A percentile compares a stretch with the other conserved stretches of the same genome.
These are phyloP conservation scores for Perca flavescens DNA, from an alignment of 2,113 vertebrate species.

Conservation along the genomic window DNA sequence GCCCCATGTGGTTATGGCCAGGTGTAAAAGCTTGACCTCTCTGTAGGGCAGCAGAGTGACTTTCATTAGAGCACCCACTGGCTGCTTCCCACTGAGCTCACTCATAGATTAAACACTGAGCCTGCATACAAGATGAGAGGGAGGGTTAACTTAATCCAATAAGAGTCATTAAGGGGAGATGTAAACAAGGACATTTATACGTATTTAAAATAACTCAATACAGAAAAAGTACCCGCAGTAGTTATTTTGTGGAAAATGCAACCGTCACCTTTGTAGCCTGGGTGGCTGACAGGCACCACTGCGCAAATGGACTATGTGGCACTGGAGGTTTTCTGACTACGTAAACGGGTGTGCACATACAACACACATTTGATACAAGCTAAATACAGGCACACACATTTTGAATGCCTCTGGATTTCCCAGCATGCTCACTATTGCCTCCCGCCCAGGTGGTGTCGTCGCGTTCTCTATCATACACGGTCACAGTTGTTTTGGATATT, in stretches of 20 bases:
- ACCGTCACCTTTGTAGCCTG: constrained; percentile 12
- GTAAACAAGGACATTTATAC: constrained; percentile 37
- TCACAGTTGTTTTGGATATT: constrained; percentile 82
- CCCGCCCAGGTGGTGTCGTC: constrained; percentile 61
- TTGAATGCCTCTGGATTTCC: constrained; percentile 67
- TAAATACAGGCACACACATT: constrained; percentile 9
- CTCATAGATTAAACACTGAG: constrained; percentile 58
- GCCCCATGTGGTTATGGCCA: constrained; percentile 75
- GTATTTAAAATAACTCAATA: background rate
- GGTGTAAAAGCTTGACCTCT: constrained; percentile 83
- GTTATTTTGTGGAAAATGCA: constrained; percentile 14
- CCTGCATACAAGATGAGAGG: constrained; percentile 59
- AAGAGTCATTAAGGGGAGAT: constrained; percentile 34
- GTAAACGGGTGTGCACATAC: background rate
- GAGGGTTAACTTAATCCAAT: constrained; percentile 54
- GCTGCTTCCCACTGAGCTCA: constrained; percentile 69
- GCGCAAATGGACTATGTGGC: constrained; percentile 27
- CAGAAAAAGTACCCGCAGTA: background rate
- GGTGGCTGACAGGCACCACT: constrained; percentile 37
- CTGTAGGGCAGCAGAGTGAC: constrained; percentile 78
- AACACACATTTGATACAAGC: constrained; percentile 7
- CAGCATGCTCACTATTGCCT: constrained; percentile 70
- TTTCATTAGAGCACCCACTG: constrained; percentile 77
- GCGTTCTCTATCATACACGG: constrained; percentile 65
- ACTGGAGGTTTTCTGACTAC: constrained; percentile 13